These are phyloP conservation scores for Camelus dromedarius DNA, from an alignment of 2,113 vertebrate species.

Conservation along the genomic window DNA sequence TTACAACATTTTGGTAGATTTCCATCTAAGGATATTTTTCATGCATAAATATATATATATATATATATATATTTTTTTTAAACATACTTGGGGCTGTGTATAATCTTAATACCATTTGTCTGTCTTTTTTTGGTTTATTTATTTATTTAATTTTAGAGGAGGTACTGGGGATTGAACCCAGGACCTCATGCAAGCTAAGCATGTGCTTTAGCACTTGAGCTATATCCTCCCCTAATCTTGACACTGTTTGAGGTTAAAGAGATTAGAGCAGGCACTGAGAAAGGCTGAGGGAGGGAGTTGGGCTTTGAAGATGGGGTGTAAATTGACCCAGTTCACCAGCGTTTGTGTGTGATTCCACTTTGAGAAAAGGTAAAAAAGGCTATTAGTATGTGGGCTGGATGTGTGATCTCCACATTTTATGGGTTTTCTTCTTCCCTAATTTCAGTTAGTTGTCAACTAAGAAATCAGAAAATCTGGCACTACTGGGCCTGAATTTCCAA, in stretches of 20 bases:
- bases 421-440: not conserved
- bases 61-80: not conserved
- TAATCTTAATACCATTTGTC: not conserved
- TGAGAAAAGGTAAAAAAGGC: slow-evolving; percentile 1
- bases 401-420: not conserved
- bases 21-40: not conserved
- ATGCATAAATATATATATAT: not conserved
- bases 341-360: not conserved
- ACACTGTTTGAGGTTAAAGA: not conserved
- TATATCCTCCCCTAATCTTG: not conserved
- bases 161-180: too few relatives aligned
- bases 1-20: not conserved
- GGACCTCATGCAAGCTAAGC: too few relatives aligned
- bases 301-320: not conserved
- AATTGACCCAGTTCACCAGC: not conserved
- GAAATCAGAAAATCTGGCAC: not conserved
- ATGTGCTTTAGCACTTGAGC: too few relatives aligned
- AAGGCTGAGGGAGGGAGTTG: not conserved
- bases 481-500: not conserved
- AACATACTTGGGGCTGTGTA: not conserved
- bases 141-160: too few relatives aligned
- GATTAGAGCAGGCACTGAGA: not conserved
- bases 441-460: not conserved
- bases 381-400: not conserved
- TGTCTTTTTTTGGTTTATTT: too few relatives aligned